These are phyloP conservation scores for Seriola dumerili DNA, from an alignment of 2,113 vertebrate species.

Conservation along the genomic window DNA sequence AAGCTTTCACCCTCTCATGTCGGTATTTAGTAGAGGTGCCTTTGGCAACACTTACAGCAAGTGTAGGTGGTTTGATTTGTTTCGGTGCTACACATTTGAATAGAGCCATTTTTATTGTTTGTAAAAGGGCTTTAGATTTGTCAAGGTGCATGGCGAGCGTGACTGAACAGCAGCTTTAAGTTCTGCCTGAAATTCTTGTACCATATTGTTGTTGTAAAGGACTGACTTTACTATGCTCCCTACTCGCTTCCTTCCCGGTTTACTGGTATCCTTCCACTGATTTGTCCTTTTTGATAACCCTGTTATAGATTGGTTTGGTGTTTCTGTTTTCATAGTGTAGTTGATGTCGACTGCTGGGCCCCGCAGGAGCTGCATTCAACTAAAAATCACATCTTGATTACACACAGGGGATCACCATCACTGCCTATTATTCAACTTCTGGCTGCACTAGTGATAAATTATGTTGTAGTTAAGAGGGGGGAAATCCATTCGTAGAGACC, in stretches of 20 bases:
- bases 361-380: not conserved
- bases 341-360: not conserved
- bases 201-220: not conserved
- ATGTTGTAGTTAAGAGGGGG: not conserved
- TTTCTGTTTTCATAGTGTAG: not conserved
- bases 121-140: not conserved
- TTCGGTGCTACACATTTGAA: not conserved
- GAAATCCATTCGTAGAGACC: not conserved
- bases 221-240: not conserved
- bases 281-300: not conserved
- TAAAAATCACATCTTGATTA: not conserved
- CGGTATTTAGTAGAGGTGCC: not conserved
- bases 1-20: not conserved
- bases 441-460: not conserved
- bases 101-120: not conserved
- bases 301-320: not conserved
- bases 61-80: not conserved
- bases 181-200: not conserved
- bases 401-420: not conserved
- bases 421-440: not conserved
- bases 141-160: not conserved
- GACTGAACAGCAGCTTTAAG: not conserved
- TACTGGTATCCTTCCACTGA: not conserved
- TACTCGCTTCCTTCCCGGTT: not conserved
- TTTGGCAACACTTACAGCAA: not conserved